Conservation (phyloP, 2,888 invertebrate species). For the Sinodicranocentrus sp. region DNA sequence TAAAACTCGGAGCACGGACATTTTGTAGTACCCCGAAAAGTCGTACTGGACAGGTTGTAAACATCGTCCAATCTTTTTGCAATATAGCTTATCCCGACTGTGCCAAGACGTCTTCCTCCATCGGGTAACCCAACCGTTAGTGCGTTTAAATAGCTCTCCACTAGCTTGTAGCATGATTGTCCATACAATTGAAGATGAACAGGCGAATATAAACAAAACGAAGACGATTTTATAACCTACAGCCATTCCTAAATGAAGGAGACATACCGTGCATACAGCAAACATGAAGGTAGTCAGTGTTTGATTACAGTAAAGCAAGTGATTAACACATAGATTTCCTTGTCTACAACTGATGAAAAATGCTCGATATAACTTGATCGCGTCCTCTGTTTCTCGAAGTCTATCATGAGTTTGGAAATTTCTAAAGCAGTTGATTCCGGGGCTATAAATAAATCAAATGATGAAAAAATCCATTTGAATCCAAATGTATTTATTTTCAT, state of each 20-base stretch:
- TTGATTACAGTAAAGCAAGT: slow-evolving; percentile 1
- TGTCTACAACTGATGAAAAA: slow-evolving; percentile 7
- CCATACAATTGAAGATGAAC: background rate
- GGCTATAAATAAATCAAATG: slow-evolving; percentile 16
- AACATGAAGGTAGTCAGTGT: background rate
- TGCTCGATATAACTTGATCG: slow-evolving; percentile 8
- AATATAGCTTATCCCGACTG: background rate
- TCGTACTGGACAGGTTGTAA: background rate
- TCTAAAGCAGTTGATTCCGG: background rate
- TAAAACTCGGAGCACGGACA: slow-evolving; percentile 4
- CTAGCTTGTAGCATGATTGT: background rate
- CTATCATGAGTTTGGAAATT: background rate
- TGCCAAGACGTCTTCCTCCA: slow-evolving; percentile 1
- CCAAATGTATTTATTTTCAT: background rate
- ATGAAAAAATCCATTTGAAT: background rate
- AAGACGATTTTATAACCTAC: background rate
- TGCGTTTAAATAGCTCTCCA: background rate
- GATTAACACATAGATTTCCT: slow-evolving; percentile 10
- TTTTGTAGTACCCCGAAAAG: slow-evolving; percentile 29
- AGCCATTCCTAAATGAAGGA: background rate
- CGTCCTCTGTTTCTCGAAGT: background rate
- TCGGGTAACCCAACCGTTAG: background rate
- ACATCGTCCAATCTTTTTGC: background rate
- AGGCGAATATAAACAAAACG: background rate
- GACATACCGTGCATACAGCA: background rate